Evolutionary conservation across 2,888 invertebrate species (phyloP), one percentile per base, ranked within the genome.

Genomic region (Eueremaeus valkanovi): DNA sequence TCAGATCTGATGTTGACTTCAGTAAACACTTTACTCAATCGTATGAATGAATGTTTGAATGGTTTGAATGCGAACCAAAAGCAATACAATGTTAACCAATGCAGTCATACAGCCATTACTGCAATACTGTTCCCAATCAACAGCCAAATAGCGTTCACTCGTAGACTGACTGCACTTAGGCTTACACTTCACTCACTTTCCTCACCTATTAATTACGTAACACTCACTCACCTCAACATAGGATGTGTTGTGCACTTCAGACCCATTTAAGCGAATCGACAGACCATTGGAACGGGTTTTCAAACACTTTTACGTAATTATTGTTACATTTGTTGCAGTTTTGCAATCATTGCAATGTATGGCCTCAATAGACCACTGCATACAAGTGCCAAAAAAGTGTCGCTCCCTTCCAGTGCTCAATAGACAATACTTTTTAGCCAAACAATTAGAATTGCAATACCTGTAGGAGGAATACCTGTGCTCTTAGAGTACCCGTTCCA

Each of bases 101-200:
- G 45, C 16, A 45, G 36, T 66, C 29, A 6, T 66, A 40, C 66
- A 66, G 66, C 66, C 66, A 66, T 66, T 66, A 66, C 21, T 66
- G 21, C 2, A 63, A 61, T 31, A 63, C 55, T 55, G 24, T 31
- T 31, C 31, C 29, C 58, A 58, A 58, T 31, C 58, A 58, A 58
- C 29, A 31, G 18, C 55, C 16, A 9, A 13, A 31, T 31, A n/a
- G n/a, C n/a, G n/a, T n/a, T n/a, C n/a, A n/a, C n/a, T n/a, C n/a
- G n/a, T n/a, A n/a, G n/a, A n/a, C n/a, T n/a, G n/a, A n/a, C n/a
- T n/a, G n/a, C n/a, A n/a, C n/a, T n/a, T n/a, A n/a, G n/a, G n/a
- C n/a, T n/a, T n/a, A n/a, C n/a, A n/a, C n/a, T n/a, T n/a, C n/a
- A n/a, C n/a, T n/a, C n/a, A n/a, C n/a, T n/a, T n/a, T n/a, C n/a